Evolutionary conservation across 1,140 invertebrate species (phyloP), one percentile per base, ranked within the genome.

Genomic region (Aphelinus atriplicis): DNA sequence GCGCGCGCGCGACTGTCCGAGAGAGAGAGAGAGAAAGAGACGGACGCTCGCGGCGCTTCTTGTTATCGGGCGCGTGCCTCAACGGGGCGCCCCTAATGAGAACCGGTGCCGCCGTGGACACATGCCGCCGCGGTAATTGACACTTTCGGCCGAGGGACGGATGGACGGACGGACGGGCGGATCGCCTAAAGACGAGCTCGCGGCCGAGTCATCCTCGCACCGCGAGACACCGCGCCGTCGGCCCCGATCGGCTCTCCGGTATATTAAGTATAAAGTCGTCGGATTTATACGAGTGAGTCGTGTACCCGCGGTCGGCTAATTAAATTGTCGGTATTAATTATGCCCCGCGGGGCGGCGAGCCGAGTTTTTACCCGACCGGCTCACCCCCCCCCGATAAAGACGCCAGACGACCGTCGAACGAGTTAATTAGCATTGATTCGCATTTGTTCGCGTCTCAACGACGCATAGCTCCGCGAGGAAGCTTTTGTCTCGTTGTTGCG

Each of bases 241-340:
- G 26, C 26, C 26, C 26, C 26, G 26, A 26, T 26, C 26, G 26
- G 26, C 26, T 26, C 26, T 26, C 26, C 26, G 26, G 26, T 26
- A 26, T 26, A 26, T 26, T 26, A 26, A 26, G 26, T 26, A 26
- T 26, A 26, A 26, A 26, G 26, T 26, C 26, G 26, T 26, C 26
- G 26, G 26, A 26, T 26, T 26, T 26, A 26, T 26, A 26, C 26
- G 26, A 26, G 26, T 26, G 26, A 26, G 51, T 60, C 7, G 57
- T 7, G 7, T 7, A 60, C 7, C 5, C 57, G 57, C 3, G 26
- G 26, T 64, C 42, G 64, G 64, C 47, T 76, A 68, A 76, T 76
- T 76, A 76, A 76, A 76, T 72, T 72, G 64, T 72, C 69, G 53
- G 53, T 51, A 68, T 76, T 71, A 71, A 76, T 60, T 53, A 66